Evolutionary conservation across 2,113 vertebrate genomes (phyloP).

Genomic region (Xiphias gladius): DNA sequence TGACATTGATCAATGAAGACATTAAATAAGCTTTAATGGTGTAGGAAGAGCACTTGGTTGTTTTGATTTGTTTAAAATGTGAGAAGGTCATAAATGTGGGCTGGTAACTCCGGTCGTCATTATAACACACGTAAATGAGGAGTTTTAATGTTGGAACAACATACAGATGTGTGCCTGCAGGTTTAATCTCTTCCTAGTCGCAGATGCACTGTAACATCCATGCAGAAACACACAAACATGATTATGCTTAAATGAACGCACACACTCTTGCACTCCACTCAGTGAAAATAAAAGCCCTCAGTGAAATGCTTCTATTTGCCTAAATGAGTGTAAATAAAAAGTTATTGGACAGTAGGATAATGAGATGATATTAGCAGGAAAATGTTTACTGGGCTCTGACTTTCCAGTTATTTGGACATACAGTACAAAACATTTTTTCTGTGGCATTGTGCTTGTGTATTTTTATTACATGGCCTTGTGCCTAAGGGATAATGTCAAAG

Average conservation of each 20-base stretch:
- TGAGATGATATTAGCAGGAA: constrained; percentile 41
- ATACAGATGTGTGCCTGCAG: constrained; percentile 54
- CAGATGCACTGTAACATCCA: constrained; percentile 22
- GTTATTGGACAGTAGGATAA: constrained; percentile 52
- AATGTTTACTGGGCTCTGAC: constrained; percentile 35
- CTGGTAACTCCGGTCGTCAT: constrained; percentile 65
- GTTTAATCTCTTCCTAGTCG: constrained; percentile 42
- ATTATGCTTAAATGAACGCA: constrained; percentile 48
- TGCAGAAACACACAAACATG: constrained; percentile 37
- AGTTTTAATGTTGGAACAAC: constrained; percentile 48
- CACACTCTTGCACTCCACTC: constrained; percentile 21
- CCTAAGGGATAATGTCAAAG: constrained; percentile 12
- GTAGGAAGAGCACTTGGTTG: constrained; percentile 63
- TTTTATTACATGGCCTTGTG: constrained; percentile 25
- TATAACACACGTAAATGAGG: constrained; percentile 69
- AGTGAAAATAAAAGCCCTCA: constrained; percentile 51
- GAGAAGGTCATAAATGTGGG: constrained; percentile 74
- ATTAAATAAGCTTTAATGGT: constrained; percentile 79
- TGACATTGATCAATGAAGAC: constrained; percentile 81
- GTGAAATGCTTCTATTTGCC: constrained; percentile 48
- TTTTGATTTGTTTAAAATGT: constrained; percentile 72
- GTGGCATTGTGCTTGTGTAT: constrained; percentile 10
- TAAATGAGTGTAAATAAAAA: constrained; percentile 66
- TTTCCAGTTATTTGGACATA: constrained; percentile 14
- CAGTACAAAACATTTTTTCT: background rate